Evolutionary conservation across 2,888 invertebrate genomes (phyloP).

Genomic region (Epiblema foenella): DNA sequence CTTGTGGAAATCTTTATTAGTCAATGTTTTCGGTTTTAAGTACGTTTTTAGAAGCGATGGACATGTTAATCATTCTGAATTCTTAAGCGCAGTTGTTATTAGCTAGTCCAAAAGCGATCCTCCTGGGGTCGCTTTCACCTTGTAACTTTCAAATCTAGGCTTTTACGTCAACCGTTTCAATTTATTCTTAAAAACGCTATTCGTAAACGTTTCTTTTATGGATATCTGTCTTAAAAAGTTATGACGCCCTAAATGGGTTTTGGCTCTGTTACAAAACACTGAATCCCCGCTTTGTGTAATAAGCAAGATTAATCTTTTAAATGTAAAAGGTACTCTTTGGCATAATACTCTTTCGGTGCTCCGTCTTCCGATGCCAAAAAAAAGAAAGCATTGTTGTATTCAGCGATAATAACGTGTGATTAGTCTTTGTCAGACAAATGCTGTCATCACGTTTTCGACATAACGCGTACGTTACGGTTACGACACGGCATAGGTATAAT

Average conservation of each 20-base stretch:
- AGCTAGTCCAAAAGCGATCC: constrained; percentile 1
- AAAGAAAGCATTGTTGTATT: constrained; percentile 49
- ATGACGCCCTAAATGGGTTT: constrained; percentile 36
- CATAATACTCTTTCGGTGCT: constrained; percentile 29
- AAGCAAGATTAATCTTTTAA: constrained; percentile 41
- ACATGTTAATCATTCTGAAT: neutral
- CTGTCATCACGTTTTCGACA: constrained; percentile 62
- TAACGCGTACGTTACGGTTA: constrained; percentile 51
- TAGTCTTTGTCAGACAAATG: constrained; percentile 55
- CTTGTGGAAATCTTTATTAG: neutral
- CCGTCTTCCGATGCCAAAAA: constrained; percentile 31
- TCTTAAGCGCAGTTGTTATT: constrained; percentile 2
- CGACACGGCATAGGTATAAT: constrained; percentile 48
- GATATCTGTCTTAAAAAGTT: constrained; percentile 38
- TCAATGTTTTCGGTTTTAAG: neutral
- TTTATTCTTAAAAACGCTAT: constrained; percentile 34
- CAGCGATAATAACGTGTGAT: constrained; percentile 50
- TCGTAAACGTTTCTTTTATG: constrained; percentile 31
- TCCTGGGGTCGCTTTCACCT: constrained; percentile 29
- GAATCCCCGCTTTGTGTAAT: constrained; percentile 31
- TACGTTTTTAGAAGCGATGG: neutral
- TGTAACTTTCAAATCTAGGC: constrained; percentile 17
- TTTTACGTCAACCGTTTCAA: constrained; percentile 25
- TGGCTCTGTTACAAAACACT: constrained; percentile 43
- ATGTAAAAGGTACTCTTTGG: constrained; percentile 30